A percentile compares a stretch with the other conserved stretches of the same genome.
These are phyloP conservation scores for Chaetorhynchus papuensis DNA, from an alignment of 2,113 vertebrate genomes.

Conservation along the genomic window DNA sequence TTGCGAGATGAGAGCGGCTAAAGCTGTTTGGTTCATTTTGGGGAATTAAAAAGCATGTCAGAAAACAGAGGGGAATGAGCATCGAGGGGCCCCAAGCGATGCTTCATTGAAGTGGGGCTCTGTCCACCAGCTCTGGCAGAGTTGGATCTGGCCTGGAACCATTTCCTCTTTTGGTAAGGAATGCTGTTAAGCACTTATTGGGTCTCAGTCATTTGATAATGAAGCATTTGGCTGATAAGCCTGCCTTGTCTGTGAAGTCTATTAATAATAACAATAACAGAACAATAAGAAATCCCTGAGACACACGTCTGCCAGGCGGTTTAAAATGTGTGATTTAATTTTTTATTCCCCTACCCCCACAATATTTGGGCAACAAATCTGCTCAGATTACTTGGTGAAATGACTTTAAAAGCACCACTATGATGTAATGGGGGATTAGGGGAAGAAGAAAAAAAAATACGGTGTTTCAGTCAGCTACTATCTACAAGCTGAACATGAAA, in stretches of 20 bases:
- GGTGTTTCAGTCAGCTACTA: neutral
- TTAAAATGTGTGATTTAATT: neutral
- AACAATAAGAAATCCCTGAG: neutral
- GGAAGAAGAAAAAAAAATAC: neutral
- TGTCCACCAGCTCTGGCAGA: neutral
- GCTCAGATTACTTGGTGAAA: neutral
- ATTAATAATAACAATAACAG: conserved; percentile 22
- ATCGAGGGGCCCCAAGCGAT: neutral
- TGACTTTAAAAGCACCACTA: neutral
- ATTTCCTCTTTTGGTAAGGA: conserved; percentile 78
- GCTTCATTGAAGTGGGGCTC: neutral
- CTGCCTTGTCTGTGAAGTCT: neutral
- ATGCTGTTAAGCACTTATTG: conserved; percentile 56
- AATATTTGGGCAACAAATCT: neutral
- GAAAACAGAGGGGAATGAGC: conserved; percentile 32
- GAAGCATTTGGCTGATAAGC: conserved; percentile 47
- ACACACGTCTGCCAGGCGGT: neutral
- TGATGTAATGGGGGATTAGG: too few relatives aligned
- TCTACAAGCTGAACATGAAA: neutral
- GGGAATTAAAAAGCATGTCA: neutral
- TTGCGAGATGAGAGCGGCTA: conserved; percentile 71
- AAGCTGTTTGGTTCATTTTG: conserved; percentile 74
- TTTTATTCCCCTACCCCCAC: neutral
- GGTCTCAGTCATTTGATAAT: conserved; percentile 47
- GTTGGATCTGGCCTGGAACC: neutral